These are phyloP conservation scores for Aphelenchoides avenae DNA, from an alignment of 1,140 invertebrate species.

Conservation along the genomic window DNA sequence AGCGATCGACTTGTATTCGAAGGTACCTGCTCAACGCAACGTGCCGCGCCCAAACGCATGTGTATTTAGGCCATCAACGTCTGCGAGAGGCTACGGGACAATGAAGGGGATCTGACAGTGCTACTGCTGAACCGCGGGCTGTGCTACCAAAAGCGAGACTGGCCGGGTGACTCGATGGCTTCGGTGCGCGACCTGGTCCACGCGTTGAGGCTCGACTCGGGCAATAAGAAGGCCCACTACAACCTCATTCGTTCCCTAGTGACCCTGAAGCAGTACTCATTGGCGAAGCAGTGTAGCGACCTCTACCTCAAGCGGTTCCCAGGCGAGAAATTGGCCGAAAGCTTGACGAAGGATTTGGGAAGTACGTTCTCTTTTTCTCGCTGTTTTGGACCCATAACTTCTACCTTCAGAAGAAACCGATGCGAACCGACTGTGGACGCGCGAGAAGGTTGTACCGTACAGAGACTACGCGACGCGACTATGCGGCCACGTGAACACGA, in stretches of 20 bases:
- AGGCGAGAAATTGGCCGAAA: conserved; percentile 10
- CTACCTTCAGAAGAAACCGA: neutral
- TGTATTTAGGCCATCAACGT: too few species aligned
- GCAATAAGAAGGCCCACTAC: conserved; percentile 12
- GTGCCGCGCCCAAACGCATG: too few species aligned
- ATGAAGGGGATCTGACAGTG: too few species aligned
- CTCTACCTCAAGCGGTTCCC: conserved; percentile 3
- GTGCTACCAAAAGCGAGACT: conserved; percentile 17
- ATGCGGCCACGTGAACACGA: conserved; percentile 21
- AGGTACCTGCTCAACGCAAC: too few species aligned
- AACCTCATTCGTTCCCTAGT: conserved; percentile 10
- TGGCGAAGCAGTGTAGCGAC: conserved; percentile 5
- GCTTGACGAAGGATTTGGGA: conserved; percentile 3
- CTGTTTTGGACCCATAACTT: too few species aligned
- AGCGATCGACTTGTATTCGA: conserved; percentile 1
- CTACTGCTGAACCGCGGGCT: conserved; percentile 5
- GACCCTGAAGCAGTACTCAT: conserved; percentile 11
- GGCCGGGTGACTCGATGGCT: conserved; percentile 20
- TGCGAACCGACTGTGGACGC: conserved; percentile 15
- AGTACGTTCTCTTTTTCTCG: neutral
- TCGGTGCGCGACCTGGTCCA: conserved; percentile 12
- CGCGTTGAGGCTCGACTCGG: neutral
- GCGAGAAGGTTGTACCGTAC: neutral
- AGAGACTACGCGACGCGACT: conserved; percentile 21
- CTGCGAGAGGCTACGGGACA: too few species aligned